phyloP scores from a whole-genome alignment of 2,888 invertebrate species.

The Herminia tarsipennalis region DNA sequence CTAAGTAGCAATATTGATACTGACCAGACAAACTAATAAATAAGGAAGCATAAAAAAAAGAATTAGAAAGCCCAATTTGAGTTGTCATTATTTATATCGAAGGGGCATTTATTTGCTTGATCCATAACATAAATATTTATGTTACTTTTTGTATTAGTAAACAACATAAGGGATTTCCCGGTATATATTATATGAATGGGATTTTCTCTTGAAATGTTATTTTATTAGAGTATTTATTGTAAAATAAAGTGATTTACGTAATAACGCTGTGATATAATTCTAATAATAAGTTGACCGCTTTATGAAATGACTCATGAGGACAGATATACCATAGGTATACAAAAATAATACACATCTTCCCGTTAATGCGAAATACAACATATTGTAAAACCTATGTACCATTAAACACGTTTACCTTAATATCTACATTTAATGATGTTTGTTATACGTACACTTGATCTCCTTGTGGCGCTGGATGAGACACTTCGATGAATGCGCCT shows the following conservation, averaged over 20 bases:
- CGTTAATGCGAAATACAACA: not conserved
- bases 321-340: not conserved
- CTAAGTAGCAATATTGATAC: no score
- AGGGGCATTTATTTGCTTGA: no score
- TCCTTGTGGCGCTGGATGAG: conserved; percentile 90
- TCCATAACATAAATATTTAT: no score
- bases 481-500: conserved; percentile 95
- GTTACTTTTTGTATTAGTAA: no score
- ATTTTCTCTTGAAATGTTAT: conserved; percentile 13
- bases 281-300: conserved; percentile 12
- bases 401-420: no score
- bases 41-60: no score
- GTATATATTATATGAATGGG: conserved; percentile 11
- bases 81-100: no score
- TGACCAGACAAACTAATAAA: no score
- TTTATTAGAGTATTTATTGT: conserved; percentile 14
- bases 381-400: no score
- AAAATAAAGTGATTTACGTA: conserved; percentile 20
- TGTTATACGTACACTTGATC: conserved; percentile 67
- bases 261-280: conserved; percentile 7
- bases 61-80: no score
- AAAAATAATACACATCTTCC: no score
- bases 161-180: conserved; percentile 15
- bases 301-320: conserved; percentile 10
- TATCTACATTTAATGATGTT: not conserved